phyloP scores from a whole-genome alignment of 2,888 invertebrate species.

The Nyleta sp. region DNA sequence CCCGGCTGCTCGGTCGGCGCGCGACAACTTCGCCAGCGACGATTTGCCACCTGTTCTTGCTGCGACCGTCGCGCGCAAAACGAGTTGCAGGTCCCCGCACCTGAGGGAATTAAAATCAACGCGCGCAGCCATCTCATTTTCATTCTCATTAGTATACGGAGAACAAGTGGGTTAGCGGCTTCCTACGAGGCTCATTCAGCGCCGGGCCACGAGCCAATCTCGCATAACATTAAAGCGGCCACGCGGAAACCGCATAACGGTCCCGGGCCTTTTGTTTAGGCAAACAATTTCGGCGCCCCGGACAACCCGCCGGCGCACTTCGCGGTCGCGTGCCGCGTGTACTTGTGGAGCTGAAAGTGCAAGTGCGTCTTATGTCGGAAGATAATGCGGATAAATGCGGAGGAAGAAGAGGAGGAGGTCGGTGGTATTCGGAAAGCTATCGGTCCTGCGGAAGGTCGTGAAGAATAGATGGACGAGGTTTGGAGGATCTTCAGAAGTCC shows the following conservation, averaged over 20 bases:
- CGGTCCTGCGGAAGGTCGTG: no score
- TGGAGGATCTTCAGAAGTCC: no score
- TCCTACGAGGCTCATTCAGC: slow-evolving; percentile 71
- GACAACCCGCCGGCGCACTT: no score
- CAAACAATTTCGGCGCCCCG: slow-evolving; percentile 2
- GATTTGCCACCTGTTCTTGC: no score
- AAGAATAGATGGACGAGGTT: no score
- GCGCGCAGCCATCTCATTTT: slow-evolving; percentile 80
- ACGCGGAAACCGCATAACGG: slow-evolving; percentile 33
- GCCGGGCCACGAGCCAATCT: slow-evolving; percentile 74
- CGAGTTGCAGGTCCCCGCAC: slow-evolving; percentile 55
- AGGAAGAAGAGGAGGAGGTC: no score
- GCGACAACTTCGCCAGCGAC: not conserved
- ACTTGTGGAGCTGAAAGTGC: no score
- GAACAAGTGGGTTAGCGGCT: slow-evolving; percentile 80
- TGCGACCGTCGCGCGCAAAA: slow-evolving; percentile 1
- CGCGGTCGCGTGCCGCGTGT: no score
- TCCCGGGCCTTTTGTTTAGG: not conserved
- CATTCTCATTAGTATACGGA: slow-evolving; percentile 81
- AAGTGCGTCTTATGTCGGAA: no score
- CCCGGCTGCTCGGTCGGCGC: not conserved
- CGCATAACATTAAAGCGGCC: slow-evolving; percentile 77
- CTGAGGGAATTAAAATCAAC: slow-evolving; percentile 79
- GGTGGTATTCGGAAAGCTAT: no score
- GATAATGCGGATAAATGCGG: no score